Evolutionary conservation across 2,888 invertebrate species (phyloP), one percentile per base, ranked within the genome.

Genomic region (Lagria hirta): DNA sequence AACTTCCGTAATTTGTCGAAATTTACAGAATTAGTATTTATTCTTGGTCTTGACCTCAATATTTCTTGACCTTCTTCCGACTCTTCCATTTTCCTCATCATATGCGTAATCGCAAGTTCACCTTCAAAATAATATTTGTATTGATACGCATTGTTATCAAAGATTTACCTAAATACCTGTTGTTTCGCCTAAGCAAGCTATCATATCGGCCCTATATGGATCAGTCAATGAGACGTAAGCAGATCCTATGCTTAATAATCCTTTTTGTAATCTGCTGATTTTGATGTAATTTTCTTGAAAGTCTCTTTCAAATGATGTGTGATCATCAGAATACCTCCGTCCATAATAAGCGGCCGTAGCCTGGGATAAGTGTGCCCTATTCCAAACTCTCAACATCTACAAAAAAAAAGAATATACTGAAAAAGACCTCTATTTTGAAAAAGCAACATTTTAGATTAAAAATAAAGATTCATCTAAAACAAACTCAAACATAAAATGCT

Each of bases 141-240:
- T 40, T 18, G 17, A 29, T 36, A n/a, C n/a, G n/a, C n/a, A n/a
- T n/a, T n/a, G n/a, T 26, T 26, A 18, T 18, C 2, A 13, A 1
- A 7, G 13, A 28, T 15, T 13, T 14, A 5, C 2, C 22, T 27
- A 27, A 15, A 16, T 22, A 26, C 84, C 95, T 5, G 95, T 92
- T 1, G 93, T 88, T 75, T 98, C 97, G 1, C 94, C 95, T 55
- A 96, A 78, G 52, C 92, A 89, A 12, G 96, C 94, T 55, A 98
- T 90, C 91, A 95, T 93, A 66, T 98, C 96, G 10, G 82, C 87
- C 48, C 88, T 75, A 42, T 76, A 75, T 4, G 98, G 98, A 73
- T 95, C 82, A 5, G 86, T 61, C 24, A 98, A 72, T 1, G 94
- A 83, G 36, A 90, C 77, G 14, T 84, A 73, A 11, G 94, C 91